Evolutionary conservation across 2,113 vertebrate genomes (phyloP).

Genomic region (Oreochromis niloticus): DNA sequence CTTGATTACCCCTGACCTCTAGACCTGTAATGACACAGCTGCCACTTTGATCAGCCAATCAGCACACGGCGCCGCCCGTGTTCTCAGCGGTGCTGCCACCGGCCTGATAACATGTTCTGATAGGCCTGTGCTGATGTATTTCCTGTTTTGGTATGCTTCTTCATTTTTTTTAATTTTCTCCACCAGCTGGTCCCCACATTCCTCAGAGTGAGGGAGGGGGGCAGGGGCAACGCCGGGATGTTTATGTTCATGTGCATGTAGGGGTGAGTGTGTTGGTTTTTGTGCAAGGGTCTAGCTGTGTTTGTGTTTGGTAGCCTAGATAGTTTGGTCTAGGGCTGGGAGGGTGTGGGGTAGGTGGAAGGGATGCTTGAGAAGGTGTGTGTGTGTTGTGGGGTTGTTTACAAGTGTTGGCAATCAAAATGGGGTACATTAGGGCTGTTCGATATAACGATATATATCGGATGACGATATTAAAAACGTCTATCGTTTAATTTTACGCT

Average conservation of each 20-base stretch:
- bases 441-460: too few relatives aligned
- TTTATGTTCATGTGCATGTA: constrained; percentile 51
- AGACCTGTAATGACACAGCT: constrained; percentile 59
- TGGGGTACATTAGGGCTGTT: constrained; percentile 23
- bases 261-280: constrained; percentile 15
- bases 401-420: constrained; percentile 41
- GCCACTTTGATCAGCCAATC: constrained; percentile 67
- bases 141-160: constrained; percentile 72
- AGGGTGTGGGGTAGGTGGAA: background rate
- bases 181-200: constrained; percentile 66
- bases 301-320: constrained; percentile 56
- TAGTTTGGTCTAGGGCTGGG: constrained; percentile 28
- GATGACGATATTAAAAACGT: too few relatives aligned
- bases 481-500: too few relatives aligned
- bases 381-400: constrained; percentile 46
- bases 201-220: constrained; percentile 47
- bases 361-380: constrained; percentile 44
- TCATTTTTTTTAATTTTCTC: constrained; percentile 47
- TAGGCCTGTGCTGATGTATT: constrained; percentile 68
- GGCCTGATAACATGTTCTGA: constrained; percentile 66
- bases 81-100: constrained; percentile 47
- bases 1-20: constrained; percentile 61
- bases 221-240: constrained; percentile 54
- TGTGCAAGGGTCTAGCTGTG: background rate
- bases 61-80: constrained; percentile 57